These are phyloP conservation scores for Stenotaenia linearis DNA, from an alignment of 2,888 invertebrate species.

Conservation along the genomic window DNA sequence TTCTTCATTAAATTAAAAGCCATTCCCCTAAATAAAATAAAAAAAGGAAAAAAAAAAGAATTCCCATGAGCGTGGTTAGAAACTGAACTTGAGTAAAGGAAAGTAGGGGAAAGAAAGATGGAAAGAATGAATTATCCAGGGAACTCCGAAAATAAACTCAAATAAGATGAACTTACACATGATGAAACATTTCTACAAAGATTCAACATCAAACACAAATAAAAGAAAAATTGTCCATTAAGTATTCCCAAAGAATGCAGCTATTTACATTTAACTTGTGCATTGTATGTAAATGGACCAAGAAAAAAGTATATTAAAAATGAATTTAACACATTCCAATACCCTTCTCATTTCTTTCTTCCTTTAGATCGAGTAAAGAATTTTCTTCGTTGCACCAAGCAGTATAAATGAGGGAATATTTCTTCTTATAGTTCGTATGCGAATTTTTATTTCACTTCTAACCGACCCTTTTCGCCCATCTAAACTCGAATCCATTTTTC, in stretches of 20 bases:
- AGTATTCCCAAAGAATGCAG: background rate
- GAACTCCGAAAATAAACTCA: background rate
- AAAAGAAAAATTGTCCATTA: background rate
- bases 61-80: background rate
- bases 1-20: background rate
- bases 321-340: background rate
- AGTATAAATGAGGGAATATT: background rate
- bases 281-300: background rate
- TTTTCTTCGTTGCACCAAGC: background rate
- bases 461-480: background rate
- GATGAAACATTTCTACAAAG: background rate
- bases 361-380: background rate
- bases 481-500: background rate
- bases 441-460: background rate
- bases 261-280: background rate
- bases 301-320: background rate
- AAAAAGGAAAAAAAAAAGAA: too few relatives aligned
- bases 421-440: background rate
- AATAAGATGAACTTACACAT: background rate
- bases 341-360: background rate
- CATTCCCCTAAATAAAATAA: background rate
- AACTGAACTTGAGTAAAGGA: background rate
- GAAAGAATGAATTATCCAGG: background rate
- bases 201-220: background rate
- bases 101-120: background rate